phyloP scores from a whole-genome alignment of 2,113 vertebrate genomes.

The Oryzias melastigma region DNA sequence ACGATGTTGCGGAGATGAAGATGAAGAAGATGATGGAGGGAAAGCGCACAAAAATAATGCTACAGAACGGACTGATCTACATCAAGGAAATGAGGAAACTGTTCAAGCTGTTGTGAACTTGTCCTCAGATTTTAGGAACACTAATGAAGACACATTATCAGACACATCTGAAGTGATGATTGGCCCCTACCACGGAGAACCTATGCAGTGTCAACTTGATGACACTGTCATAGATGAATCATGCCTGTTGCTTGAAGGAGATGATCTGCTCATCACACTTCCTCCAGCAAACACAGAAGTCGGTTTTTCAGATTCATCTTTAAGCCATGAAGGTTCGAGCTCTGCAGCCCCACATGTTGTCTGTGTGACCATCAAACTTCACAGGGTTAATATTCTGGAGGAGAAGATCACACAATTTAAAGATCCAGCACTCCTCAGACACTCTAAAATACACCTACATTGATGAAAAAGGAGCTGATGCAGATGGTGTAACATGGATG shows the following conservation, averaged over 20 bases:
- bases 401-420: neutral
- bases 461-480: neutral
- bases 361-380: neutral
- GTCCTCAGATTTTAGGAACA: neutral
- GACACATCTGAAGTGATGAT: constrained; percentile 3
- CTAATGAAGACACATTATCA: neutral
- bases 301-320: too few species aligned
- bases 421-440: neutral
- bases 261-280: too few species aligned
- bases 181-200: neutral
- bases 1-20: neutral
- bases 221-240: neutral
- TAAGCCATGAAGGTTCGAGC: too few species aligned
- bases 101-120: neutral
- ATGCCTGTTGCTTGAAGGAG: neutral
- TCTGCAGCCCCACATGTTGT: too few species aligned
- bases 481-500: constrained; percentile 1
- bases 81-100: neutral
- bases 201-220: neutral
- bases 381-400: neutral
- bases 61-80: neutral
- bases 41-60: neutral
- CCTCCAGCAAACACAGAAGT: too few species aligned
- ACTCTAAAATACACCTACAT: neutral
- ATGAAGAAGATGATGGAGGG: neutral